Evolutionary conservation across 2,797 vertebrate genomes (phyloP), one percentile per base, ranked within the genome.

Genomic region (Acrocephalus scirpaceus): DNA sequence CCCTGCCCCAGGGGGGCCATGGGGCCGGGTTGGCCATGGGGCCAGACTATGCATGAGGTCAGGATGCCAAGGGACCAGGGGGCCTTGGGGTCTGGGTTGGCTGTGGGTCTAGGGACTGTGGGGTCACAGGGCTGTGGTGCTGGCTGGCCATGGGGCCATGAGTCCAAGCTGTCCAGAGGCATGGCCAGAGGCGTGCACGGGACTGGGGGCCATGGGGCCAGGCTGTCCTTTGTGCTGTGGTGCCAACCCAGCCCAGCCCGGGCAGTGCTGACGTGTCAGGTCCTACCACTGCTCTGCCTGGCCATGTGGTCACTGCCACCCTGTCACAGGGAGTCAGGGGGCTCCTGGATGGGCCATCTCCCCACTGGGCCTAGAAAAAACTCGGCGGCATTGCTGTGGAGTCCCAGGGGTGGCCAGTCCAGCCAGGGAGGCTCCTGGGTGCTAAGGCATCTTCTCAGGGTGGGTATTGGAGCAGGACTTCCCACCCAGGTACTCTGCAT

Each of bases 401-500:
- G 11, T 6, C 34, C 47, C 42, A 45, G 8, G 18, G 10, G 58
- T 0, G 0, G 13, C 27, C 11, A 13, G 14, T 22, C 20, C 51
- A n/a, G 47, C 54, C 30, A 1, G 8, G 27, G 19, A 29, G 10
- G 19, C 34, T 72, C 20, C 51, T 44, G 42, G 29, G 32, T 13
- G 25, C 69, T 44, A 62, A 38, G 38, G 42, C 27, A 21, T 62
- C 57, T 23, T 50, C 14, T 34, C 3, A 7, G 36, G 27, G n/a
- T 30, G 19, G 53, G 9, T 26, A 6, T 0, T 2, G 26, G 42
- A 25, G 14, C 34, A 48, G 77, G 57, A 32, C 1, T 8, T 36
- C 23, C 4, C 5, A 6, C 15, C 6, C 1, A 0, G 13, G 22
- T 19, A 17, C 40, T 38, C 38, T 1, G 21, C 7, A 2, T 9